Evolutionary conservation across 2,113 vertebrate genomes (phyloP).

Genomic region (Thalassoma bifasciatum): DNA sequence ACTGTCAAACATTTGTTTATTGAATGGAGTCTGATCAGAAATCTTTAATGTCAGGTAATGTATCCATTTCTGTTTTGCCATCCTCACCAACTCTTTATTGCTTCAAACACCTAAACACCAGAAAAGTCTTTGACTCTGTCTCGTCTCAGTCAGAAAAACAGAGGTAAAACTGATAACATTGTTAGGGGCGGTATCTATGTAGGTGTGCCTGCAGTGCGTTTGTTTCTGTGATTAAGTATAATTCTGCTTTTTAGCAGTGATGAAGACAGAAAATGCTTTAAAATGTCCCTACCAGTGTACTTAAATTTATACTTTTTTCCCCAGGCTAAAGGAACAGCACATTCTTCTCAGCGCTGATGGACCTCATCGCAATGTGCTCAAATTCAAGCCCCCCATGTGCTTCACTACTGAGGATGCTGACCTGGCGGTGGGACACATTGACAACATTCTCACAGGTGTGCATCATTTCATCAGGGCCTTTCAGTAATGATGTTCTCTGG

Average conservation of each 20-base stretch:
- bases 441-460: slow-evolving; percentile 89
- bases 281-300: no score
- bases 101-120: no score
- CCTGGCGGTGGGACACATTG: slow-evolving; percentile 86
- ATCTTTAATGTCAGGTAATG: no score
- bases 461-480: not conserved
- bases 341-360: slow-evolving; percentile 95
- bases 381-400: slow-evolving; percentile 97
- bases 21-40: no score
- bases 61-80: no score
- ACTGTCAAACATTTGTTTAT: no score
- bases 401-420: slow-evolving; percentile 90
- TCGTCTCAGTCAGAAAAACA: not conserved
- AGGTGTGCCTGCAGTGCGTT: not conserved
- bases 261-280: not conserved
- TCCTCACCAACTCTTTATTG: no score
- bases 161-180: not conserved
- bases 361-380: slow-evolving; percentile 93
- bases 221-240: not conserved
- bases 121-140: no score
- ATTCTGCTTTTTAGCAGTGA: not conserved
- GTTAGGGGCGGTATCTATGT: not conserved
- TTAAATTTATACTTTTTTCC: not conserved
- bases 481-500: not conserved
- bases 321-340: slow-evolving; percentile 89